Evolutionary conservation across 2,797 vertebrate genomes (phyloP).

Genomic region (Cygnus olor): DNA sequence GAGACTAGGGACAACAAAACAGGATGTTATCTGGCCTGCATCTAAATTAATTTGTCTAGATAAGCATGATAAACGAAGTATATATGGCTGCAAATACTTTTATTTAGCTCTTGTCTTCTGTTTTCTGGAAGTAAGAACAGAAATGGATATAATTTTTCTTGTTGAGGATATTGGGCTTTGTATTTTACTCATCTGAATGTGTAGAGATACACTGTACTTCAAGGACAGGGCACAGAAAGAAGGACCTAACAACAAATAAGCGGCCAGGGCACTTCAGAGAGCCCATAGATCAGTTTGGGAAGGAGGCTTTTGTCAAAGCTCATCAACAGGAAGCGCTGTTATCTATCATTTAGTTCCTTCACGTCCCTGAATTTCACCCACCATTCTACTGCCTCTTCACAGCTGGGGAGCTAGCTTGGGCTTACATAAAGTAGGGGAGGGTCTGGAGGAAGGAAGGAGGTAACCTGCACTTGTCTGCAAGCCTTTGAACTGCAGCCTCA

Average conservation of each 20-base stretch:
- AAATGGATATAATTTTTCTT: neutral
- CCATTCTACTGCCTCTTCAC: neutral
- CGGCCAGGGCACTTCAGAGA: neutral
- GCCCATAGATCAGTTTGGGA: neutral
- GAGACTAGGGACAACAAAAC: neutral
- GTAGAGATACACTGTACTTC: neutral
- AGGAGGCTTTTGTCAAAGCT: neutral
- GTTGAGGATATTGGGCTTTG: neutral
- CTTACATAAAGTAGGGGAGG: neutral
- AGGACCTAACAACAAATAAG: neutral
- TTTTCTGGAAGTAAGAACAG: slow-evolving; percentile 12
- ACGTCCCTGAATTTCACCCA: neutral
- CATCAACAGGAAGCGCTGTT: neutral
- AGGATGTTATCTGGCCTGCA: neutral
- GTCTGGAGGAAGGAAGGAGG: neutral
- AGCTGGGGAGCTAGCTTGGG: neutral
- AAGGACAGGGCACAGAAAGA: neutral
- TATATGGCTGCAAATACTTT: neutral
- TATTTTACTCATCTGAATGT: neutral
- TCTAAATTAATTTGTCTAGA: slow-evolving; percentile 38
- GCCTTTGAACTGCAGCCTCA: neutral
- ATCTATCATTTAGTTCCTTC: neutral
- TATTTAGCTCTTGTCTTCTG: neutral
- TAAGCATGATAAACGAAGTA: slow-evolving; percentile 21
- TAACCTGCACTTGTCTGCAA: neutral